Evolutionary conservation across 2,888 invertebrate genomes (phyloP).

Genomic region (Beris morrisii): DNA sequence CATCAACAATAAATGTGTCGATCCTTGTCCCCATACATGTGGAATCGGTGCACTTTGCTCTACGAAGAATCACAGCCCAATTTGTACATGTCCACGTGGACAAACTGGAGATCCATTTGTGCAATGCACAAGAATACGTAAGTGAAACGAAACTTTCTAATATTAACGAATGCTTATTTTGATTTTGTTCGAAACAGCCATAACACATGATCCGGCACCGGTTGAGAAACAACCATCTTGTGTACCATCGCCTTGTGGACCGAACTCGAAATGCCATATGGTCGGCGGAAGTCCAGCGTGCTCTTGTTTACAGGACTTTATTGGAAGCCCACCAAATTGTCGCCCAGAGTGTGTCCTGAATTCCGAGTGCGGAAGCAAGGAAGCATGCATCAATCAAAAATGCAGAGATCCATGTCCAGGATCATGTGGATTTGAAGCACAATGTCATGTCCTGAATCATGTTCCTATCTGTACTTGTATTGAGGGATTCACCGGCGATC

Average conservation of each 20-base stretch:
- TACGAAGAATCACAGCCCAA: slow-evolving; percentile 82
- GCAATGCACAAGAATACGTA: slow-evolving; percentile 71
- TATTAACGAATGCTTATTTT: neutral
- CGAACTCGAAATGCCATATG: slow-evolving; percentile 78
- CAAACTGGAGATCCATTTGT: slow-evolving; percentile 86
- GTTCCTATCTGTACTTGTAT: slow-evolving; percentile 79
- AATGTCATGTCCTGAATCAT: slow-evolving; percentile 77
- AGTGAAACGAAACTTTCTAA: slow-evolving; percentile 50
- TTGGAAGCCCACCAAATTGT: slow-evolving; percentile 78
- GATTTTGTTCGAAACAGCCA: slow-evolving; percentile 36
- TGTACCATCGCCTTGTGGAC: slow-evolving; percentile 81
- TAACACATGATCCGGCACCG: slow-evolving; percentile 46
- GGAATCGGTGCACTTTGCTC: slow-evolving; percentile 83
- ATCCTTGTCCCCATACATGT: slow-evolving; percentile 86
- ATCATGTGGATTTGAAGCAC: slow-evolving; percentile 78
- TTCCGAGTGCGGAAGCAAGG: slow-evolving; percentile 75
- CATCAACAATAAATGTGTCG: slow-evolving; percentile 80
- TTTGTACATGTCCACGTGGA: slow-evolving; percentile 82
- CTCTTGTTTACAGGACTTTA: slow-evolving; percentile 75
- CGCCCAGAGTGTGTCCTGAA: slow-evolving; percentile 79
- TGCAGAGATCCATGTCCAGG: slow-evolving; percentile 83
- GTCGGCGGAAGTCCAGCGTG: slow-evolving; percentile 74
- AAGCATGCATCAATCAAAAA: slow-evolving; percentile 76
- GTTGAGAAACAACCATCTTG: slow-evolving; percentile 71
- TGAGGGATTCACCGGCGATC: slow-evolving; percentile 75